phyloP scores from a whole-genome alignment of 2,888 invertebrate species.

The Drepanosiphum platanoidis region DNA sequence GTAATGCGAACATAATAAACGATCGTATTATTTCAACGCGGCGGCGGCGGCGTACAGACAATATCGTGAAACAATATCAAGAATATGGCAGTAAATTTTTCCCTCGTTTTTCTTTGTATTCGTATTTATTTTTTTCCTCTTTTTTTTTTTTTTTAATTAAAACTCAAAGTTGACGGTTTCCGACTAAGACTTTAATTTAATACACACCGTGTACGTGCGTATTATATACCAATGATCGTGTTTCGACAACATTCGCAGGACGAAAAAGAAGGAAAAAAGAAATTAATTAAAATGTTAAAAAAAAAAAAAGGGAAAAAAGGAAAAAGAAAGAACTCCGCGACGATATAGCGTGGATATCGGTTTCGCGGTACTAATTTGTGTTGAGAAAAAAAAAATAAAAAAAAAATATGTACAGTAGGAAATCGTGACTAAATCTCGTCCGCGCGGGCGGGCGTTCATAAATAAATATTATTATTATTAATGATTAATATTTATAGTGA shows the following conservation, averaged over 20 bases:
- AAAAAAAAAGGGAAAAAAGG: no score
- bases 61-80: no score
- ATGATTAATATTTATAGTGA: background rate
- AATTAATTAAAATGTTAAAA: background rate
- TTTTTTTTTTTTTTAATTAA: background rate
- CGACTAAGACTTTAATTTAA: background rate
- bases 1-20: background rate
- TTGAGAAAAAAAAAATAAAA: no score
- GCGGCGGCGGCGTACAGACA: no score
- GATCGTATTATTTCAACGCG: background rate
- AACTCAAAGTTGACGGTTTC: background rate
- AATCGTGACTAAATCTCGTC: background rate
- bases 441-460: background rate
- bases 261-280: background rate
- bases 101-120: no score
- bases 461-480: background rate
- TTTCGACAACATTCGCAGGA: background rate
- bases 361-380: background rate
- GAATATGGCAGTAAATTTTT: no score
- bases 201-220: background rate
- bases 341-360: no score
- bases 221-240: background rate
- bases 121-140: background rate
- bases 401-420: background rate
- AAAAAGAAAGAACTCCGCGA: no score